These are phyloP conservation scores for Pardalotus punctatus DNA, from an alignment of 2,113 vertebrate genomes.

Conservation along the genomic window DNA sequence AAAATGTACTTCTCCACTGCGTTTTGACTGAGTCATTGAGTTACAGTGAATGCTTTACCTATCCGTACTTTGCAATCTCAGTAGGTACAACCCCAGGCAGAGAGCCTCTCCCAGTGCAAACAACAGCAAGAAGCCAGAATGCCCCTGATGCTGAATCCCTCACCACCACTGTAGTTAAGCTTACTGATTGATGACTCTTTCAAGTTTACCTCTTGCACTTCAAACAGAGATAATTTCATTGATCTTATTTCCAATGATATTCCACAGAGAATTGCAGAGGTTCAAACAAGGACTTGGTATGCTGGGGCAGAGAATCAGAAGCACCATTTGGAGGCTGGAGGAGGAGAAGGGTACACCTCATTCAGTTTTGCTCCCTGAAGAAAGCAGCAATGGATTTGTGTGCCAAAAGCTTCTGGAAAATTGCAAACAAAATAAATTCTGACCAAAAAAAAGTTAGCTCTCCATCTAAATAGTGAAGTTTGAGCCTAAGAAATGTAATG, in stretches of 20 bases:
- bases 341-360: background rate
- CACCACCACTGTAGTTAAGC: background rate
- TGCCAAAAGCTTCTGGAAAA: background rate
- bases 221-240: background rate
- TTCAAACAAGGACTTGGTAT: background rate
- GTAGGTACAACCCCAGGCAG: rapidly evolving
- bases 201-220: background rate
- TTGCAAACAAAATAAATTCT: background rate
- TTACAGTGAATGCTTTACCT: background rate
- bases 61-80: background rate
- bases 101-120: background rate
- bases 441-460: background rate
- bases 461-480: background rate
- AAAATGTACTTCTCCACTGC: background rate
- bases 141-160: background rate
- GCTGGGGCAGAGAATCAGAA: background rate
- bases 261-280: background rate
- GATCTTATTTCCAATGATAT: background rate
- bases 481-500: background rate
- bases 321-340: background rate
- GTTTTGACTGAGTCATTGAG: background rate
- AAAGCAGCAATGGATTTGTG: background rate
- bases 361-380: background rate
- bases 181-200: background rate
- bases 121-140: background rate